Evolutionary conservation across 2,113 vertebrate genomes (phyloP).

Genomic region (Alethe diademata): DNA sequence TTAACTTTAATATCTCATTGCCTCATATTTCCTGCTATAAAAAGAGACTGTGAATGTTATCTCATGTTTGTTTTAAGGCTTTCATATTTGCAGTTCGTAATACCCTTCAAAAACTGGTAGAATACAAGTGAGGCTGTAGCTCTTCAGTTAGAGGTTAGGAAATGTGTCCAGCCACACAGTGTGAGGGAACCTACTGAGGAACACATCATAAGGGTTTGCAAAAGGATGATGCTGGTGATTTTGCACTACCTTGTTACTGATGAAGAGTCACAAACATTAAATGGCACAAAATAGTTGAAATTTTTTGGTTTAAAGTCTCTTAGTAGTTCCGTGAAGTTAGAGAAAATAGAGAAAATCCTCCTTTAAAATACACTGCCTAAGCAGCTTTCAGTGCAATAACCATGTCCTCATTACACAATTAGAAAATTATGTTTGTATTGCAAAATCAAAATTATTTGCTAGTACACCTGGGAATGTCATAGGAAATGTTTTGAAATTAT

Average conservation of each 20-base stretch:
- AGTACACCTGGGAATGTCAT: background rate
- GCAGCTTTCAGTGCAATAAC: background rate
- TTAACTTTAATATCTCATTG: background rate
- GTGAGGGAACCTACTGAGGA: background rate
- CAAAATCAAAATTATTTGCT: background rate
- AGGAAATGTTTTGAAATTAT: background rate
- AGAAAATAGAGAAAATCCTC: background rate
- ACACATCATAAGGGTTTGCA: background rate
- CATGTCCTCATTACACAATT: background rate
- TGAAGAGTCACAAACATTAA: background rate
- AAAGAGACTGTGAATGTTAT: background rate
- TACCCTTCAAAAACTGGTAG: background rate
- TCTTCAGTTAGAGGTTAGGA: background rate
- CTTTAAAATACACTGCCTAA: background rate
- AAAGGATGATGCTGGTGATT: background rate
- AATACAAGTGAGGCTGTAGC: background rate
- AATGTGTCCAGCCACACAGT: background rate
- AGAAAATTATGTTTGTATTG: background rate
- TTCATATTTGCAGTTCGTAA: background rate
- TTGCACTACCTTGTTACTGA: background rate
- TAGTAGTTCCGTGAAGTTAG: background rate
- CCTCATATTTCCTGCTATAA: background rate
- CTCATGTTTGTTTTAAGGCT: background rate
- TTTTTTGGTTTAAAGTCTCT: background rate
- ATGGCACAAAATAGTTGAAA: background rate